Base-by-base conservation (phyloP, 2,888 invertebrate genomes). In the Campopleginae sp. region DNA sequence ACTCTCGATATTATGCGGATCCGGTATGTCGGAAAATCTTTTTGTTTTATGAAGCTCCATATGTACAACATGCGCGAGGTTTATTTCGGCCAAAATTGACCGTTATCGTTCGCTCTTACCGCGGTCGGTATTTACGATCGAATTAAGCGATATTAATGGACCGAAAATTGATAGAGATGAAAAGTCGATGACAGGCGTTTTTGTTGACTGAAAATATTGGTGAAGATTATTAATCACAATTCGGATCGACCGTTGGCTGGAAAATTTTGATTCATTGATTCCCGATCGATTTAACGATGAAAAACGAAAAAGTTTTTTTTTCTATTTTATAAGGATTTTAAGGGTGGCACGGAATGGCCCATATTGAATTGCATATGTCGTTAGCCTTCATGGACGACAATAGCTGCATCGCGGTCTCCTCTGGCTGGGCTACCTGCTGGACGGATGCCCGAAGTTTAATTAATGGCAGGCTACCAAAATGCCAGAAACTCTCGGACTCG, bases 361-460 rank as follows among this genome's bases (percentile, higher is more conserved):
- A 63, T 75, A 63, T 63, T 63, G 5, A 10, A 17, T 44, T n/a
- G n/a, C 61, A 46, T 63, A 75, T 63, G 19, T 38, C 66, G 12
- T 44, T 31, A 48, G 31, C 33, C 71, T 68, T 61, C 51, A 68
- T 68, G 77, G 68, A 61, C 76, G 54, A 85, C 83, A 86, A 86
- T 74, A 68, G 82, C 70, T 74, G 77, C 80, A 83, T 83, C 83
- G 42, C 61, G 76, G 61, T 54, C 51, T 66, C 17, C 65, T 63
- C 63, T 48, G 27, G 4, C 70, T 27, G 75, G n/a, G 68, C 77
- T 68, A 74, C 66, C 72, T 42, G 80, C 77, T 86, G 86, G 86
- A 77, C 86, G 80, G 65, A 79, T 66, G 86, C 83, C 83, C 86
- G 83, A 83, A 83, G 74, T 80, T 86, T 83, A 83, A 86, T 86